Conservation (phyloP, 2,888 invertebrate genomes). For the Agapetus fuscipes region DNA sequence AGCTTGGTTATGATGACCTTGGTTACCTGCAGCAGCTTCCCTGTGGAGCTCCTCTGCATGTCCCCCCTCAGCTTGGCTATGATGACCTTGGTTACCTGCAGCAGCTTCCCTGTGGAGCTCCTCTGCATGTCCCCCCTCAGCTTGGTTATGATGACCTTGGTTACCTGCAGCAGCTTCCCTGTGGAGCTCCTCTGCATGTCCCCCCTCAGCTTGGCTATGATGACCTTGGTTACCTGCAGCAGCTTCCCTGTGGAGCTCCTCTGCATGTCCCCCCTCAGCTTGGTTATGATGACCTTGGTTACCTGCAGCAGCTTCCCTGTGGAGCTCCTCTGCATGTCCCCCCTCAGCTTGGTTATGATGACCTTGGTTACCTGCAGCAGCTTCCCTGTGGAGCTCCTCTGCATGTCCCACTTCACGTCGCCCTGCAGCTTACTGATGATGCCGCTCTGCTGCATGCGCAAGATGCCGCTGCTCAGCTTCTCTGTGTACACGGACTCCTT, state of each 20-base stretch:
- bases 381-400: slow-evolving; percentile 51
- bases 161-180: slow-evolving; percentile 56
- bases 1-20: too few relatives aligned
- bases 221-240: slow-evolving; percentile 57
- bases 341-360: too few relatives aligned
- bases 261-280: slow-evolving; percentile 63
- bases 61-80: too few relatives aligned
- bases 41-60: slow-evolving; percentile 52
- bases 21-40: slow-evolving; percentile 55
- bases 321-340: slow-evolving; percentile 56
- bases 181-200: slow-evolving; percentile 52
- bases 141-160: too few relatives aligned
- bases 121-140: slow-evolving; percentile 64
- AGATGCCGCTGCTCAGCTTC: slow-evolving; percentile 50
- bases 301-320: slow-evolving; percentile 57
- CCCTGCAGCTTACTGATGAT: slow-evolving; percentile 53
- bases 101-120: slow-evolving; percentile 47
- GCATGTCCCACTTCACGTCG: slow-evolving; percentile 65
- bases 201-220: too few relatives aligned
- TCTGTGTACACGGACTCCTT: slow-evolving; percentile 54
- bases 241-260: slow-evolving; percentile 50
- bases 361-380: slow-evolving; percentile 55
- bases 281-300: too few relatives aligned
- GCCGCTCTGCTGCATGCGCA: slow-evolving; percentile 57
- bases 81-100: too few relatives aligned